A percentile compares a stretch with the other conserved stretches of the same genome.
Conservation (phyloP, 2,113 vertebrate species). For the Spilogale gracilis region DNA sequence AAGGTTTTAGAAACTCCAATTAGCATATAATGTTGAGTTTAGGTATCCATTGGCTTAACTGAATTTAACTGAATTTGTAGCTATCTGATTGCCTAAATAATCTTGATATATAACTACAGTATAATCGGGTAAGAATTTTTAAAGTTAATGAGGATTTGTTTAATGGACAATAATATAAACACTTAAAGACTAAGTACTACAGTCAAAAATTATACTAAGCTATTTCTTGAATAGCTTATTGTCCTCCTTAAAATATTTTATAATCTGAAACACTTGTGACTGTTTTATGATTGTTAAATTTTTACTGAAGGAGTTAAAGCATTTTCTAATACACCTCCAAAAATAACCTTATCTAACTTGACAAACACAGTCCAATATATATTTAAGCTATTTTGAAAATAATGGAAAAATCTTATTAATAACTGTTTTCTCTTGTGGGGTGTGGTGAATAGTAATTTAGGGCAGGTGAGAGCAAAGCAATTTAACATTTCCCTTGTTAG, state of each 20-base stretch:
- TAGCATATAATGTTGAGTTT: slow-evolving; percentile 15
- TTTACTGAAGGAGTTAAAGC: slow-evolving; percentile 57
- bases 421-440: slow-evolving; percentile 70
- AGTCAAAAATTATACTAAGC: slow-evolving; percentile 29
- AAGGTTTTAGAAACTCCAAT: slow-evolving; percentile 34
- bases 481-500: slow-evolving; percentile 67
- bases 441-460: slow-evolving; percentile 66
- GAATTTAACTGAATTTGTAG: slow-evolving; percentile 38
- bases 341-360: slow-evolving; percentile 40
- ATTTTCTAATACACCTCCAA: not conserved
- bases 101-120: not conserved
- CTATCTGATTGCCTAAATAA: slow-evolving; percentile 22
- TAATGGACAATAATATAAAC: slow-evolving; percentile 7
- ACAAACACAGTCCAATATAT: slow-evolving; percentile 27
- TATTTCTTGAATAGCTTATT: not conserved
- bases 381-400: slow-evolving; percentile 69
- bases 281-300: not conserved
- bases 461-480: slow-evolving; percentile 70
- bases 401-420: slow-evolving; percentile 65
- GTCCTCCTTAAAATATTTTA: slow-evolving; percentile 15
- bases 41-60: not conserved
- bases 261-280: not conserved
- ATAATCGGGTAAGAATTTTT: not conserved
- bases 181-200: not conserved
- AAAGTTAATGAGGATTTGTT: slow-evolving; percentile 36